Evolutionary conservation across 2,797 vertebrate species (phyloP).

Genomic region (Melanotaenia parkinsoni): DNA sequence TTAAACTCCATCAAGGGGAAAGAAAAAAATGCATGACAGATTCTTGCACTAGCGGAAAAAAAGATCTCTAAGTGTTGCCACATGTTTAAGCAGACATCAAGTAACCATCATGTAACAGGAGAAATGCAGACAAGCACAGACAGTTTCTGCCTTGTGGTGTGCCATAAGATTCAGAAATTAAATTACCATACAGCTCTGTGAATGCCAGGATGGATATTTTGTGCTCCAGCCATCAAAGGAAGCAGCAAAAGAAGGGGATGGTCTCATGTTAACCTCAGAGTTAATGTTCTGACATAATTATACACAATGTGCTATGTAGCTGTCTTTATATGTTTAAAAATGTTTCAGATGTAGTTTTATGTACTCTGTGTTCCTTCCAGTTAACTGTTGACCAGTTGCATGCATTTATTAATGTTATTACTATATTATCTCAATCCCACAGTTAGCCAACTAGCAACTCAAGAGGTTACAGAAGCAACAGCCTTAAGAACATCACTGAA

Average conservation of each 20-base stretch:
- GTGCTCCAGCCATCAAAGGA: constrained; percentile 29
- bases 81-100: constrained; percentile 74
- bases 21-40: constrained; percentile 63
- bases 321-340: constrained; percentile 13
- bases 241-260: constrained; percentile 16
- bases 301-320: constrained; percentile 11
- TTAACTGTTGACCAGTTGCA: not conserved
- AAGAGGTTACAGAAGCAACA: too few relatives aligned
- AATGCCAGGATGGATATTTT: constrained; percentile 47
- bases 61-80: constrained; percentile 77
- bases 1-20: constrained; percentile 60
- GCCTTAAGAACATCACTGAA: too few relatives aligned
- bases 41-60: constrained; percentile 70
- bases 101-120: constrained; percentile 66
- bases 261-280: constrained; percentile 27
- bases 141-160: constrained; percentile 60
- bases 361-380: not conserved
- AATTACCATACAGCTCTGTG: constrained; percentile 55
- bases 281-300: constrained; percentile 19
- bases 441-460: too few relatives aligned
- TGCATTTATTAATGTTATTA: not conserved
- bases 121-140: constrained; percentile 63
- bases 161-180: constrained; percentile 64
- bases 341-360: constrained; percentile 9
- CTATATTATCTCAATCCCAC: too few relatives aligned